Conservation (phyloP, 2,797 vertebrate species). For the Vespertilio murinus region DNA sequence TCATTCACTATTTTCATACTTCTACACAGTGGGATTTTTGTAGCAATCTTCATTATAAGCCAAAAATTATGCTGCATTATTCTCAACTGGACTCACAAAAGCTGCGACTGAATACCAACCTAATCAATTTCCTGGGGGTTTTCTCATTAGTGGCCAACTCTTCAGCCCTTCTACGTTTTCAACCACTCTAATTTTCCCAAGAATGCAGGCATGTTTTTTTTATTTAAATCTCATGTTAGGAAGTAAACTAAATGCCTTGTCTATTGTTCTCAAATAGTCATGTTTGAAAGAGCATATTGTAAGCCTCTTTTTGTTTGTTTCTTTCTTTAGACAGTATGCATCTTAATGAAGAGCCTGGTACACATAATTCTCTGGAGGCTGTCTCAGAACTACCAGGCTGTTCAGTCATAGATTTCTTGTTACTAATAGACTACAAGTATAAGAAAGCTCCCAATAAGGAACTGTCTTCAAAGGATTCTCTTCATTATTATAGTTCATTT, state of each 20-base stretch:
- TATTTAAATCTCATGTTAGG: conserved; percentile 69
- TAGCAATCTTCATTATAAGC: neutral
- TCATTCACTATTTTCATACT: neutral
- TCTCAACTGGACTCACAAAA: neutral
- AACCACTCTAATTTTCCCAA: conserved; percentile 50
- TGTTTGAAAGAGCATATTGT: conserved; percentile 36
- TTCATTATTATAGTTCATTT: neutral
- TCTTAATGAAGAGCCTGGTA: conserved; percentile 42
- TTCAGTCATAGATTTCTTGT: conserved; percentile 38
- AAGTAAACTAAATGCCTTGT: conserved; percentile 60
- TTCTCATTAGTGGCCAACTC: neutral
- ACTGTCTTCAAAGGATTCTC: conserved; percentile 16
- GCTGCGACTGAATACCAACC: neutral
- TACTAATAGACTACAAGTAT: conserved; percentile 21
- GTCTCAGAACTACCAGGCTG: neutral
- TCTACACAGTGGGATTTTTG: neutral
- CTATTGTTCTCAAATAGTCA: conserved; percentile 53
- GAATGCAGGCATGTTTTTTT: conserved; percentile 55
- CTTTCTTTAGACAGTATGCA: conserved; percentile 53
- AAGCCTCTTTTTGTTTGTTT: conserved; percentile 37
- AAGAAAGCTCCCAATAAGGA: conserved; percentile 7
- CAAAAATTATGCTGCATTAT: neutral
- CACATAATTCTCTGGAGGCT: conserved; percentile 25
- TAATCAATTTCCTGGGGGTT: neutral
- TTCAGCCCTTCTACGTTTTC: conserved; percentile 41